Evolutionary conservation across 2,797 vertebrate species (phyloP), one percentile per base, ranked within the genome.

Genomic region (Pelobates cultripes): DNA sequence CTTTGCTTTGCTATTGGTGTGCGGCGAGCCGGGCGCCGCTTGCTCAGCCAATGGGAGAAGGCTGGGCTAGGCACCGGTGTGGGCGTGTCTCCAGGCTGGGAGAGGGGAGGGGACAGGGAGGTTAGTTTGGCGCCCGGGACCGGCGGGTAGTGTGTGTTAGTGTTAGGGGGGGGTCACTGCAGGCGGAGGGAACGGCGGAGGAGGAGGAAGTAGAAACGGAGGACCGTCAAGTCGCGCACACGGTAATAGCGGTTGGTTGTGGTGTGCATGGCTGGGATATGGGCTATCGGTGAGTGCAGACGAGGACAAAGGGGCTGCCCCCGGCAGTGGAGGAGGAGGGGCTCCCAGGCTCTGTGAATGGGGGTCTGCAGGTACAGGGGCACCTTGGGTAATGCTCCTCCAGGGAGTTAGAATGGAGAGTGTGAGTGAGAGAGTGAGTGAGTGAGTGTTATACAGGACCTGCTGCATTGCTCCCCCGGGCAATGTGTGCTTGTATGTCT

Each of bases 241-340:
- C 77, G 82, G 82, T 84, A 84, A 84, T 64, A 57, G 0, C 0
- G 15, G 8, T n/a, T 60, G 66, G 44, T 28, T 53, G 4, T 17
- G 41, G 13, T 47, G 17, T 10, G 43, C 43, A 40, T 69, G 15
- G 66, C 42, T 70, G 63, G 42, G n/a, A 17, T 75, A 41, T 57
- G 82, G 77, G 73, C 66, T 77, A 57, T 75, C 57, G 15, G 67
- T 79, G 77, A 75, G 82, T 75, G 82, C 82, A 84, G 77, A 70
- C 82, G 77, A 84, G 82, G 82, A 84, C 82, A 84, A 84, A 84
- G 82, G 82, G 77, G 82, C 77, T 76, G 82, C 82, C 82, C 82
- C 82, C 67, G 78, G 72, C 73, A 15, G 9, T 53, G 15, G 71
- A 79, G 81, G 12, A 64, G 81, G 81, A 75, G 82, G 77, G 77